Evolutionary conservation across 2,797 vertebrate genomes (phyloP), one percentile per base, ranked within the genome.

Genomic region (Acrocephalus scirpaceus): DNA sequence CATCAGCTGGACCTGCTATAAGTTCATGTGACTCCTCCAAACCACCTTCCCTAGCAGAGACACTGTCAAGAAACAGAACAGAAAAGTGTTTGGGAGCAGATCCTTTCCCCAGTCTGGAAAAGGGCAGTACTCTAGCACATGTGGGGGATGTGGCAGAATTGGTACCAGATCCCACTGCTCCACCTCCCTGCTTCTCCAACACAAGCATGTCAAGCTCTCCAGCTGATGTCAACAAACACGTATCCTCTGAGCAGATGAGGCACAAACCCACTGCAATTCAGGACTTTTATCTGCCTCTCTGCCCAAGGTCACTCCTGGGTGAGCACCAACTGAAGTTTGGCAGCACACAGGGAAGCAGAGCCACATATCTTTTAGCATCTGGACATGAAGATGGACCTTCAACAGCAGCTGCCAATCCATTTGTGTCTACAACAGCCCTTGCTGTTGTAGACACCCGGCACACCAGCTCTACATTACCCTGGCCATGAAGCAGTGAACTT

Each of bases 151-250:
- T 34, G 36, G 48, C 16, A 32, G 34, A 26, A 7, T 17, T 54
- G 18, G 9, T 15, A 34, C 15, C 27, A 54, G 67, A 56, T 7
- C 19, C 19, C 45, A 8, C 19, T 42, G 13, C 27, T 85, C n/a
- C 40, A 38, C 7, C 18, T 74, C 21, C 8, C 32, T 0, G 1
- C 23, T 54, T 79, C 40, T 58, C 26, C 4, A 4, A 5, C 42
- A 50, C 2, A 3, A 61, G 19, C 16, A n/a, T 3, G 16, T 27
- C 30, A 51, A 74, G 19, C 10, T 56, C 73, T 58, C 20, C 45
- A 61, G 48, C 44, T 53, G 23, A 40, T 53, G 47, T 4, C 1
- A 1, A 11, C n/a, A 75, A 88, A 42, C 11, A 34, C 0, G 0
- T 26, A 32, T 38, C 5, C 38, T 53, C 60, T 29, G 20, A 88